Percentiles rank a stretch among this genome's conserved stretches.
phyloP scores from a whole-genome alignment of 1,140 invertebrate species.

The Papilio helenus region DNA sequence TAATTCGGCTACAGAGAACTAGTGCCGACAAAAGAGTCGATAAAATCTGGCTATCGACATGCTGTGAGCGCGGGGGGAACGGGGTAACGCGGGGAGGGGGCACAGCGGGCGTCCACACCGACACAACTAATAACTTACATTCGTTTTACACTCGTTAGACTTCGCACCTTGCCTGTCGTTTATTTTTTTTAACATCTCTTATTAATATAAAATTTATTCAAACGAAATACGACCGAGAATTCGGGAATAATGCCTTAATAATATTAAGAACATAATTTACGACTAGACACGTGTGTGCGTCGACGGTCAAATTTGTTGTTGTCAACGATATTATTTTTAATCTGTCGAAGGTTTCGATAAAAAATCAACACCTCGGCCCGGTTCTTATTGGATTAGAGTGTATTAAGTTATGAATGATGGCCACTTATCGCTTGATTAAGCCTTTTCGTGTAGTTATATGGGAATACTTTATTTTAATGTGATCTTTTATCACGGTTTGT shows the following conservation, averaged over 20 bases:
- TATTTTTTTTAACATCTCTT: slow-evolving; percentile 61
- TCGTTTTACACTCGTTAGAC: slow-evolving; percentile 79
- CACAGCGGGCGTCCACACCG: slow-evolving; percentile 64
- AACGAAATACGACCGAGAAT: slow-evolving; percentile 65
- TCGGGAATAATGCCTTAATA: slow-evolving; percentile 70
- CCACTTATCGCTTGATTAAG: slow-evolving; percentile 32
- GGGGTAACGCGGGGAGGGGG: slow-evolving; percentile 48
- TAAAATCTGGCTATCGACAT: slow-evolving; percentile 68
- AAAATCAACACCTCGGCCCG: slow-evolving; percentile 32
- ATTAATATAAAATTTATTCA: slow-evolving; percentile 78
- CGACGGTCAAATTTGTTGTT: slow-evolving; percentile 39
- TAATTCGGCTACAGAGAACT: slow-evolving; percentile 78
- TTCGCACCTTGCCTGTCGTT: slow-evolving; percentile 76
- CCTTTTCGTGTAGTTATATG: slow-evolving; percentile 14
- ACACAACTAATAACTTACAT: slow-evolving; percentile 77
- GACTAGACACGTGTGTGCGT: slow-evolving; percentile 59
- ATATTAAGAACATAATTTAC: slow-evolving; percentile 72
- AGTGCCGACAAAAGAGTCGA: slow-evolving; percentile 77
- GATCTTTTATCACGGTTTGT: slow-evolving; percentile 13
- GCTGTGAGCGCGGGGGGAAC: slow-evolving; percentile 24
- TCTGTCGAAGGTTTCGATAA: slow-evolving; percentile 39
- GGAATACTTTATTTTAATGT: slow-evolving; percentile 10
- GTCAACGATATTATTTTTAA: slow-evolving; percentile 43
- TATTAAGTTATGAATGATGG: slow-evolving; percentile 27
- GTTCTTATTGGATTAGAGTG: slow-evolving; percentile 23